Conservation (phyloP, 2,888 invertebrate species). For the Crepidodera aurea region DNA sequence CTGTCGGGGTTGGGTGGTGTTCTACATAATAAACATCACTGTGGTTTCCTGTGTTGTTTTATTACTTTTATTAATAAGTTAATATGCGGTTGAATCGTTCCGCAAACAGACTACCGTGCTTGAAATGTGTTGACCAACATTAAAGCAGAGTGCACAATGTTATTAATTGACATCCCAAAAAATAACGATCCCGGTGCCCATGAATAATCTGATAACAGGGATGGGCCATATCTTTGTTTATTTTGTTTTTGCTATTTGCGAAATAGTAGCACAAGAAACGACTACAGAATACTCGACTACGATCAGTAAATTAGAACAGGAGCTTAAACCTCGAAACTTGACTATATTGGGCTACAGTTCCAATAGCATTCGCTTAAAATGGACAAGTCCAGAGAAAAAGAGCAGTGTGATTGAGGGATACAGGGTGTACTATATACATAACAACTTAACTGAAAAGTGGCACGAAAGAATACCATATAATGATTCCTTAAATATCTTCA, state of each 20-base stretch:
- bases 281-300: slow-evolving; percentile 44
- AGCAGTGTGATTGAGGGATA: slow-evolving; percentile 78
- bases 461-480: slow-evolving; percentile 55
- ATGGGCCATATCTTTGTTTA: slow-evolving; percentile 59
- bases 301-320: slow-evolving; percentile 33
- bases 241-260: slow-evolving; percentile 53
- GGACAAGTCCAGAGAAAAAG: slow-evolving; percentile 78
- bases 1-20: slow-evolving; percentile 46
- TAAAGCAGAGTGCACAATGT: slow-evolving; percentile 28
- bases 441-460: slow-evolving; percentile 73
- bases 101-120: slow-evolving; percentile 25
- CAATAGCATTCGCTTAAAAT: slow-evolving; percentile 79
- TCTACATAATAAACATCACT: slow-evolving; percentile 41
- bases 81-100: slow-evolving; percentile 32
- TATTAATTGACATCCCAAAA: slow-evolving; percentile 13
- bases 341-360: slow-evolving; percentile 79
- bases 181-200: slow-evolving; percentile 36
- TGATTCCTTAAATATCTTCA: slow-evolving; percentile 61
- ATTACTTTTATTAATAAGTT: slow-evolving; percentile 30
- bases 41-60: slow-evolving; percentile 42
- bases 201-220: slow-evolving; percentile 45
- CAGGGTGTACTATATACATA: slow-evolving; percentile 74
- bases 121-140: slow-evolving; percentile 18
- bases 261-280: slow-evolving; percentile 43
- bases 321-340: slow-evolving; percentile 77